phyloP scores from a whole-genome alignment of 2,888 invertebrate genomes.

The Drepana falcataria region DNA sequence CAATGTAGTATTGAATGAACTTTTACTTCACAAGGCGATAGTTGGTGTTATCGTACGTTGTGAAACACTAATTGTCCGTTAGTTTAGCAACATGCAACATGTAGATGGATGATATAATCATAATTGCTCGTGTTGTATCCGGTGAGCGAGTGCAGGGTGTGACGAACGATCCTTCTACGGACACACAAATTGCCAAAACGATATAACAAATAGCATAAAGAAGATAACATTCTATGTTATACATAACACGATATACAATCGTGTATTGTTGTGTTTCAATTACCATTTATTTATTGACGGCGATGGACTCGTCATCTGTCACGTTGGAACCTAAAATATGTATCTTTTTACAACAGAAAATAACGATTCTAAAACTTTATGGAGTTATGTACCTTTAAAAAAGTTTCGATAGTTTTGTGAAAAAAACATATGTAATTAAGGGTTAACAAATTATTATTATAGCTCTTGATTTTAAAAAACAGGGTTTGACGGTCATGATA shows the following conservation, averaged over 20 bases:
- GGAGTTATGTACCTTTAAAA: too few species aligned
- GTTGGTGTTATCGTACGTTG: background rate
- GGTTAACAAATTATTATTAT: too few species aligned
- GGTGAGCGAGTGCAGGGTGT: slow-evolving; percentile 21
- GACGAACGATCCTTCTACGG: slow-evolving; percentile 29
- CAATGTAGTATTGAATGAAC: background rate
- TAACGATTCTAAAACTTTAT: too few species aligned
- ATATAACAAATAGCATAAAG: slow-evolving; percentile 8
- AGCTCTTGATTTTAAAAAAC: too few species aligned
- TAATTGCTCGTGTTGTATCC: slow-evolving; percentile 7
- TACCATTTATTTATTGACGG: too few species aligned
- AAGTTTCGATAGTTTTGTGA: too few species aligned
- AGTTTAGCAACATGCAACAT: slow-evolving; percentile 1
- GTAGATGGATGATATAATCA: slow-evolving; percentile 12
- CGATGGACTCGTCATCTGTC: too few species aligned
- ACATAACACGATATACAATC: too few species aligned
- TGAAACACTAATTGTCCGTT: background rate
- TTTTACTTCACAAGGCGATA: background rate
- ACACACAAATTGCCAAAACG: slow-evolving; percentile 10
- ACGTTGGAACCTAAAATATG: too few species aligned
- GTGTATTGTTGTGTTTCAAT: background rate
- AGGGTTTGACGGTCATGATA: too few species aligned
- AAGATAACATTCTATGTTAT: slow-evolving; percentile 27
- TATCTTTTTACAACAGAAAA: too few species aligned
- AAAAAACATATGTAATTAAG: too few species aligned